Evolutionary conservation across 2,888 invertebrate genomes (phyloP).

Genomic region (Acleris sparsana): DNA sequence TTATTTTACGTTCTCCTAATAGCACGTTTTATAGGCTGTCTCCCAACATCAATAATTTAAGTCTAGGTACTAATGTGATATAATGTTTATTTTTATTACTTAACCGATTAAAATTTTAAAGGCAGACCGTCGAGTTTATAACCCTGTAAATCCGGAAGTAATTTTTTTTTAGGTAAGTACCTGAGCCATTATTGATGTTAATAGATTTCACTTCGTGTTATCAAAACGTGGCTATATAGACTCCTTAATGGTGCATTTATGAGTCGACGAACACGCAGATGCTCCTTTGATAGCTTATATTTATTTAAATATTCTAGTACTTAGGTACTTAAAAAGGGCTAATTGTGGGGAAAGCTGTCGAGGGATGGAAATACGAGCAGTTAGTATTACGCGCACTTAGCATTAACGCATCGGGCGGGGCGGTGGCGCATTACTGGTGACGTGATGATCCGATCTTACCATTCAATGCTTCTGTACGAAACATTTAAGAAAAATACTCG

Average conservation of each 20-base stretch:
- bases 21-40: no score
- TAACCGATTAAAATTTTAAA: no score
- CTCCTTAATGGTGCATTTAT: slow-evolving; percentile 1
- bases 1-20: no score
- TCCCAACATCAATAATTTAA: no score
- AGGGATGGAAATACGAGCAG: slow-evolving; percentile 28
- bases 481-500: no score
- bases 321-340: slow-evolving; percentile 16
- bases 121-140: no score
- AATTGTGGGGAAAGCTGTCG: slow-evolving; percentile 6
- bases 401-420: not conserved
- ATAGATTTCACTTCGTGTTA: not conserved
- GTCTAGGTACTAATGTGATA: no score
- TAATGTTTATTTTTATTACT: no score
- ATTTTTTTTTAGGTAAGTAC: no score
- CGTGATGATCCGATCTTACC: not conserved
- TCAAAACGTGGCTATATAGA: slow-evolving; percentile 2
- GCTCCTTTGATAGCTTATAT: slow-evolving; percentile 6
- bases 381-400: slow-evolving; percentile 11
- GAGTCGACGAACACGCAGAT: not conserved
- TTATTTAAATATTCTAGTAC: slow-evolving; percentile 18
- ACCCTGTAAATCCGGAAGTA: no score
- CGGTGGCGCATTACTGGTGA: slow-evolving; percentile 5
- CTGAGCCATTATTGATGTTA: no score
- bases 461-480: no score